Evolutionary conservation across 2,888 invertebrate genomes (phyloP).

Genomic region (Plemyria rubiginata): DNA sequence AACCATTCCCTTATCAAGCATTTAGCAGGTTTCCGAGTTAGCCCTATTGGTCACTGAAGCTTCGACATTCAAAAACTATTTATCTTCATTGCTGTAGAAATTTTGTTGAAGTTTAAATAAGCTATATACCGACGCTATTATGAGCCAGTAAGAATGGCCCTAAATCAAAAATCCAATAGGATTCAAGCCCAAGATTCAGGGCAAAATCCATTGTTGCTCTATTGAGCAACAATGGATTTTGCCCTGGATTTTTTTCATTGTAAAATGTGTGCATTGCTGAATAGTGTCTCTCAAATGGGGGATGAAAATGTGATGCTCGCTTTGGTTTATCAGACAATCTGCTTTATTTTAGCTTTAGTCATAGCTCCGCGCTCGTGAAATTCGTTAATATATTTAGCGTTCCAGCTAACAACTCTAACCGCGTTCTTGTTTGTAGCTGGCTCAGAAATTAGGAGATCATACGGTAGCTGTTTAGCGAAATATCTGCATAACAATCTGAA

Average conservation of each 20-base stretch:
- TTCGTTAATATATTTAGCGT: constrained; percentile 68
- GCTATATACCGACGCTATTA: no score
- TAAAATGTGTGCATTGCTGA: no score
- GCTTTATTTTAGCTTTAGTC: constrained; percentile 43
- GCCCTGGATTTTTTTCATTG: no score
- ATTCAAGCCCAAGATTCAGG: no score
- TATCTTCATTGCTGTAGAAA: no score
- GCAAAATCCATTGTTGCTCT: no score
- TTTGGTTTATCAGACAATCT: constrained; percentile 2
- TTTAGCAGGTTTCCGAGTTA: constrained; percentile 33
- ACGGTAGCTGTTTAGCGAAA: constrained; percentile 9
- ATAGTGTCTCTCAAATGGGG: no score
- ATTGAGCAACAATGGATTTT: no score
- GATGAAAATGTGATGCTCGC: no score
- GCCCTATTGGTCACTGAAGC: constrained; percentile 14
- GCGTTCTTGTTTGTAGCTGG: constrained; percentile 48
- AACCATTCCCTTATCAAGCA: constrained; percentile 38
- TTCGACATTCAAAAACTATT: not conserved
- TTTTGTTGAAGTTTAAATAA: no score
- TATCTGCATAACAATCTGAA: constrained; percentile 17
- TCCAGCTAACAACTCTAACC: constrained; percentile 57
- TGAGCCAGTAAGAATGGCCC: no score
- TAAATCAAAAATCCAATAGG: no score
- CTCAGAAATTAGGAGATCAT: constrained; percentile 36
- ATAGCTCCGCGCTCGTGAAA: constrained; percentile 51